Evolutionary conservation across 2,113 vertebrate species (phyloP), one percentile per base, ranked within the genome.

Genomic region (Lichenostomus cassidix): DNA sequence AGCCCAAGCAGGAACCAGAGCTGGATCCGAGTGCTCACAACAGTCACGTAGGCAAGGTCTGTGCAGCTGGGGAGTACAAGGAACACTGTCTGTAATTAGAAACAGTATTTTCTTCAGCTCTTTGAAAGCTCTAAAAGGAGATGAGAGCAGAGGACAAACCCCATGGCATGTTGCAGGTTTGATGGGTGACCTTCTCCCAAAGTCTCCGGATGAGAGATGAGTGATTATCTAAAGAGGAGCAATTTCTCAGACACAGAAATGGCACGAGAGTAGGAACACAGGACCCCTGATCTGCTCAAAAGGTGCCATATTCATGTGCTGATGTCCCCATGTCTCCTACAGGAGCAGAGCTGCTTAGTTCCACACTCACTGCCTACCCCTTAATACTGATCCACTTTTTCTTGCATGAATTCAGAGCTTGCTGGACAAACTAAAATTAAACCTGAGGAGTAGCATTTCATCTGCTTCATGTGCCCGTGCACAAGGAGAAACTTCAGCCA

Each of bases 161-260:
- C 28, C 27, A 27, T 1, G 9, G 44, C 25, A 58, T 0, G 0
- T 15, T 65, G 10, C 27, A 53, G 31, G 17, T 78, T 78, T 63
- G 35, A 59, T 59, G 25, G 5, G 12, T 8, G 2, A 68, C 22
- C 7, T 65, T 21, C n/a, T 69, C 33, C 37, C 56, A 22, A 1
- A 83, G 37, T 8, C 5, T 28, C 31, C 56, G 15, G 6, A 31
- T 58, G 13, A 49, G 24, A 59, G 4, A 44, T 1, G 4, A 24
- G 29, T 9, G 21, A 55, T 50, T 77, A 77, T 33, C 15, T 19
- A 25, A 50, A 42, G 81, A 73, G 31, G 5, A 35, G 5, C 7
- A 53, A 49, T 60, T 24, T 77, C 52, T 60, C 55, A 77, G 50
- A 23, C n/a, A 70, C 9, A 19, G 12, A 24, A 63, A 62, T 20